Base-by-base conservation (phyloP, 1,140 invertebrate species). In the Meloidogyne exigua region DNA sequence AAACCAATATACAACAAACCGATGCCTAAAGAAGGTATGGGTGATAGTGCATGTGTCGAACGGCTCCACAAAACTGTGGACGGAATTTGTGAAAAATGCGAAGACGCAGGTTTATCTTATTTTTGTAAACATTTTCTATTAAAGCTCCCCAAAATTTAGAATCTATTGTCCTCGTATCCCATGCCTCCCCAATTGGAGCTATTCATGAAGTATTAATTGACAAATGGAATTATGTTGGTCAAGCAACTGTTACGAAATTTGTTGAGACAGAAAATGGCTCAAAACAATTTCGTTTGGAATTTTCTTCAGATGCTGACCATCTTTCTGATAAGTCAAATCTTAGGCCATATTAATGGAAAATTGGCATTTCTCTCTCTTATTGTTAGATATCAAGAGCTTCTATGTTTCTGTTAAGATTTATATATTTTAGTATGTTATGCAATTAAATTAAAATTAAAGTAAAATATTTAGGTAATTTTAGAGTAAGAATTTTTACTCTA, bases 151-250 rank as follows among this genome's bases (percentile, higher is more conserved):
- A 26, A 18, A 25, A 15, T 80, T 26, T 32, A 82, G 82, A 73
- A 21, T 75, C 78, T 2, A 80, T 83, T 44, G 65, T 87, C 10
- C 71, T 85, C 1, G 79, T 85, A 23, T 78, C 75, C 4, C 84
- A 85, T 70, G 84, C 86, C 11, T 80, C 86, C 13, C 76, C 83
- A 13, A 87, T 87, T 68, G 84, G 84, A 0, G 85, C 83, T 25
- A 75, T 87, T 39, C 84, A 87, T 67, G 75, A 86, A 71, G 76
- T 84, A 1, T 68, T 87, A 13, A 74, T 49, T 39, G 63, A 67
- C 25, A 78, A 82, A 68, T 85, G 84, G 76, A 87, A 81, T 57
- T 86, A 85, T 44, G 84, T 85, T 32, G 85, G 84, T 13, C 83
- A 85, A 71, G 83, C 83, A 23, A 85, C 83, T 2, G 83, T 85